Conservation (phyloP, 2,113 vertebrate species). For the Cryptomyrus ogoouensis region DNA sequence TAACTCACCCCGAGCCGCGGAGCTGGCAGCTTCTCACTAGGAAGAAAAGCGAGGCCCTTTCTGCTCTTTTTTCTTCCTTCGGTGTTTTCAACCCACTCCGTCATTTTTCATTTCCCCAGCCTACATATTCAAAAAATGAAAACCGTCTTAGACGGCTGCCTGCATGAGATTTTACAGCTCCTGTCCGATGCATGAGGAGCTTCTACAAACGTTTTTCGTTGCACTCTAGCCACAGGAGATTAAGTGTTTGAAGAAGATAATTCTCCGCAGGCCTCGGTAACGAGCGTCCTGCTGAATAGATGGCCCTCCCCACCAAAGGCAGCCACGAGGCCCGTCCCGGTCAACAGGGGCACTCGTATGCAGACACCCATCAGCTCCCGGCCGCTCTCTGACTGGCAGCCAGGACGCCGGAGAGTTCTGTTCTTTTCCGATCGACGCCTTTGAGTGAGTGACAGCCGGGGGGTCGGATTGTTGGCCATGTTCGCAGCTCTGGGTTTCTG, state of each 20-base stretch:
- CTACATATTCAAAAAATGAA: constrained; percentile 37
- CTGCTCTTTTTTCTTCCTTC: constrained; percentile 27
- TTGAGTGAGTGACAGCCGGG: background rate
- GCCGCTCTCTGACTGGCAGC: background rate
- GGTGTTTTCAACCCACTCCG: constrained; percentile 27
- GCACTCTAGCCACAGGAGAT: constrained; percentile 23
- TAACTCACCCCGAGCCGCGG: constrained; percentile 45
- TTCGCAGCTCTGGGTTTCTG: background rate
- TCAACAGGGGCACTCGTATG: background rate
- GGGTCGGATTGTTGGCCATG: background rate
- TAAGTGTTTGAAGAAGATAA: constrained; percentile 10
- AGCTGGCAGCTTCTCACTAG: constrained; percentile 40
- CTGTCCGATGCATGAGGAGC: constrained; percentile 19
- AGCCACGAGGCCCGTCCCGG: background rate
- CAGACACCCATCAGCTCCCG: too few relatives aligned
- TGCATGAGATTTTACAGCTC: constrained; percentile 34
- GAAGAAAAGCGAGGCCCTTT: constrained; percentile 28
- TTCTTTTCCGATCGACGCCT: background rate
- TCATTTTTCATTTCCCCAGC: constrained; percentile 39
- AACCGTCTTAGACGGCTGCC: constrained; percentile 33
- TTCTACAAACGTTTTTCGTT: constrained; percentile 35
- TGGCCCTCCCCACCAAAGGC: background rate
- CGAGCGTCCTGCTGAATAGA: background rate
- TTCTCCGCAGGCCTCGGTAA: background rate
- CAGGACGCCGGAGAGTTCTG: background rate